Percentiles rank a stretch among this genome's conserved stretches.
Conservation (phyloP, 2,797 vertebrate genomes). For the Sarcophilus harrisii region DNA sequence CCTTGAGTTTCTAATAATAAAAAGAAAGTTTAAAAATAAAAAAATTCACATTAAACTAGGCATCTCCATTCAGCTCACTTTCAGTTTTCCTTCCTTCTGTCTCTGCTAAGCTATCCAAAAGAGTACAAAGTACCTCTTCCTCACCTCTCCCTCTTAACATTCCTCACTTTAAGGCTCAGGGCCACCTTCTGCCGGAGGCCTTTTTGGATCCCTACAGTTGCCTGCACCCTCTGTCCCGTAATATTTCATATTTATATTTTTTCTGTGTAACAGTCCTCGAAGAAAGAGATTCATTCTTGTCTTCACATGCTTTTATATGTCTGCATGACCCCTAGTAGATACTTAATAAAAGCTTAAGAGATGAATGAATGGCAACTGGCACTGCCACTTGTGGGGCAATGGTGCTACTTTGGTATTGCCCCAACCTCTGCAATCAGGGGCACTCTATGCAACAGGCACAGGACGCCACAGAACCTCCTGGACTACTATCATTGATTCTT, state of each 20-base stretch:
- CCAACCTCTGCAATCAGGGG: background rate
- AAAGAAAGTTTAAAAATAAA: background rate
- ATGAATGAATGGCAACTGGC: background rate
- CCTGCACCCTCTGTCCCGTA: background rate
- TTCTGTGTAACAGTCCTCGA: background rate
- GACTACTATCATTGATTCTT: background rate
- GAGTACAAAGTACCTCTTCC: background rate
- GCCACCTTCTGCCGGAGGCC: background rate
- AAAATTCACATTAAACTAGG: background rate
- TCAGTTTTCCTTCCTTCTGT: background rate
- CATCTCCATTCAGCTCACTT: background rate
- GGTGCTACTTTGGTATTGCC: background rate
- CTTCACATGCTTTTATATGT: background rate
- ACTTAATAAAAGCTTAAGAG: background rate
- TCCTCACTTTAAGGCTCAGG: background rate
- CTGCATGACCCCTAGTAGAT: background rate
- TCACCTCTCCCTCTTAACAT: background rate
- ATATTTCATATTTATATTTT: background rate
- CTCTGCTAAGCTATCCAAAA: background rate
- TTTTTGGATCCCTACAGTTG: background rate
- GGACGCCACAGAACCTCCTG: background rate
- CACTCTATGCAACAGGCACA: background rate
- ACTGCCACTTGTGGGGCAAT: background rate
- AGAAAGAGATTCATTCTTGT: background rate
- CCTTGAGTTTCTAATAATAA: background rate